Evolutionary conservation across 2,113 vertebrate genomes (phyloP), one percentile per base, ranked within the genome.

Genomic region (Clupea harengus): DNA sequence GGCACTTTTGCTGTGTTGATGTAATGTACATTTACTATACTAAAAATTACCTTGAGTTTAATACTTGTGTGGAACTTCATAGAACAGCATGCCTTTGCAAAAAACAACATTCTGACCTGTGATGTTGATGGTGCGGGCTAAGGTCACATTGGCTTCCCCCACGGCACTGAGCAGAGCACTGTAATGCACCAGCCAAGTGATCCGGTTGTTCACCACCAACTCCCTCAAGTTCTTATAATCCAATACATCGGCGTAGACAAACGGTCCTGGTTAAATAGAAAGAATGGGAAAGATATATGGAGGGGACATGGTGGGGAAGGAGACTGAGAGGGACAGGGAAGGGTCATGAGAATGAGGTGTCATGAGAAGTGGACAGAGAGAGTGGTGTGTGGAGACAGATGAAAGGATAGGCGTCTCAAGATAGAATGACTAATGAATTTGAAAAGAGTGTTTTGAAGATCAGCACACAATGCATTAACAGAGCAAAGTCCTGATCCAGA

Each of bases 131-230:
- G 94, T 94, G 86, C 95, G 93, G 8, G 95, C 94, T 60, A 95
- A 92, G 47, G 94, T 92, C 84, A 95, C 90, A 45, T 96, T 95
- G 6, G 93, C 94, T 83, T 96, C 95, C 6, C 95, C 94, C 6
- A 94, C 92, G 80, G 92, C 95, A 44, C 95, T 95, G 0, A 95
- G 95, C 86, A 95, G 87, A 81, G 95, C 94, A 0, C 95, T 96
- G 85, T 95, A 95, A 91, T 96, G 95, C 57, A 96, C 87, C 88
- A 96, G 88, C 95, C 95, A 96, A 45, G 93, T 95, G 90, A 96
- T 88, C 3, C 91, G 90, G 57, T 95, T 92, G 80, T 95, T 96
- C 78, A 95, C 92, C 52, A 96, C 89, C 82, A 95, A 89, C 88
- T 95, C 95, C 89, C 93, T 82, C 84, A 96, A 93, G 87, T 93